These are phyloP conservation scores for Drosophila tristis DNA, from an alignment of 1,140 invertebrate species.

Conservation along the genomic window DNA sequence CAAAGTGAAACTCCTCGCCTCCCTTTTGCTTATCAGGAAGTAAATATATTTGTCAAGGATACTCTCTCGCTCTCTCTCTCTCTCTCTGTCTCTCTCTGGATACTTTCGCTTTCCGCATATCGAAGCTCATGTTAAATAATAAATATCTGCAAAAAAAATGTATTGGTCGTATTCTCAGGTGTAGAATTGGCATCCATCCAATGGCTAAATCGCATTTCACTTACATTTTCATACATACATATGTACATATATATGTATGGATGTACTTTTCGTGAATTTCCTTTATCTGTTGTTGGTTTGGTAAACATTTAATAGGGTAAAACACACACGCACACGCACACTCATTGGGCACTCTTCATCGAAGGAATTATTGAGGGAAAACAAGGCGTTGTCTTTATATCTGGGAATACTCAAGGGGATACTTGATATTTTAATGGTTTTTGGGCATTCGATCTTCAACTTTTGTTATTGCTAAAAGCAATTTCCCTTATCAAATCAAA, in stretches of 20 bases:
- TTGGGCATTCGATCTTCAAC: too few species aligned
- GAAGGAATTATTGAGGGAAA: too few species aligned
- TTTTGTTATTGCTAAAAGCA: too few species aligned
- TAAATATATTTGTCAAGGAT: slow-evolving; percentile 67
- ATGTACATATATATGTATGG: slow-evolving; percentile 1
- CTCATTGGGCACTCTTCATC: too few species aligned
- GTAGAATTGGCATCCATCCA: slow-evolving; percentile 19
- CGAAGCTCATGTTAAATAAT: slow-evolving; percentile 59
- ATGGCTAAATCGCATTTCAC: slow-evolving; percentile 52
- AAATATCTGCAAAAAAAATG: slow-evolving; percentile 18
- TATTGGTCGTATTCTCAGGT: slow-evolving; percentile 11
- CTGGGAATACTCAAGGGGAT: too few species aligned
- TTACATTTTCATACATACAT: slow-evolving; percentile 53
- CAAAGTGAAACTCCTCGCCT: slow-evolving; percentile 32
- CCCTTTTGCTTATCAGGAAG: slow-evolving; percentile 55
- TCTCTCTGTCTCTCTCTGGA: too few species aligned
- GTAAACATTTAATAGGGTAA: slow-evolving; percentile 21
- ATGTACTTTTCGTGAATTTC: slow-evolving; percentile 57
- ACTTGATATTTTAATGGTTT: too few species aligned
- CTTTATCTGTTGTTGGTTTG: slow-evolving; percentile 25
- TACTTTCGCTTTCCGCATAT: slow-evolving; percentile 30
- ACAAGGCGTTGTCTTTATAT: too few species aligned
- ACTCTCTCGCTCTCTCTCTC: slow-evolving; percentile 5
- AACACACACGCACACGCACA: slow-evolving; percentile 1
- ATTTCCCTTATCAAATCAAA: too few species aligned